Evolutionary conservation across 2,888 invertebrate species (phyloP).

Genomic region (Nomada goodeniana): DNA sequence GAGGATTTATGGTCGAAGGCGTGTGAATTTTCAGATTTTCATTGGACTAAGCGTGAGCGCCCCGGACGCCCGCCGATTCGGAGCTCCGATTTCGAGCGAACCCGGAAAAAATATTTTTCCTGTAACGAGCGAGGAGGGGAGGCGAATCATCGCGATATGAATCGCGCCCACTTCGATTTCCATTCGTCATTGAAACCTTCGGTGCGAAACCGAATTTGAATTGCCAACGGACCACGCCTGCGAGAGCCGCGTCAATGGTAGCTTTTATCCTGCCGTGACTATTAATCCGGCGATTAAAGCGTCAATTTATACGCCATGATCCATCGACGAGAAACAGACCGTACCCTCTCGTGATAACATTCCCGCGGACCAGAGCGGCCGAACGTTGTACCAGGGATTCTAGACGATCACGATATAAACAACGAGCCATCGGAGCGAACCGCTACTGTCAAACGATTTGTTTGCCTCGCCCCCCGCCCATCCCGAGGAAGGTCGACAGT

Average conservation of each 20-base stretch:
- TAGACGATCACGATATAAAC: not conserved
- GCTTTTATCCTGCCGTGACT: not conserved
- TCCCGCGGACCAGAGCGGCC: not conserved
- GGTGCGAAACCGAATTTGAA: too few species aligned
- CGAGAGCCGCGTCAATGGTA: not conserved
- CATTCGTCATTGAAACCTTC: too few species aligned
- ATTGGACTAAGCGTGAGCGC: too few species aligned
- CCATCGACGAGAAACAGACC: not conserved
- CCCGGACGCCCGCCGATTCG: too few species aligned
- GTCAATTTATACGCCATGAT: not conserved
- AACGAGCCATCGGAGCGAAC: not conserved
- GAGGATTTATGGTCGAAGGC: too few species aligned
- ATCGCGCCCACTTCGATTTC: too few species aligned
- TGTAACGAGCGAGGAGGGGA: too few species aligned
- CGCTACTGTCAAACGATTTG: not conserved
- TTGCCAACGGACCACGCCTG: too few species aligned
- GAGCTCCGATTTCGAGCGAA: too few species aligned
- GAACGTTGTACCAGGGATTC: not conserved
- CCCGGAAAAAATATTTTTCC: too few species aligned
- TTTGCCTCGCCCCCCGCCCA: slow-evolving; percentile 5
- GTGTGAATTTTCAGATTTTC: too few species aligned
- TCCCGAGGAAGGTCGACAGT: slow-evolving; percentile 2
- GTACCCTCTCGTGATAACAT: not conserved
- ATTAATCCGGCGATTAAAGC: not conserved
- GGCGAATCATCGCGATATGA: too few species aligned